Conservation (phyloP, 2,797 vertebrate genomes). For the Argya squamiceps region DNA sequence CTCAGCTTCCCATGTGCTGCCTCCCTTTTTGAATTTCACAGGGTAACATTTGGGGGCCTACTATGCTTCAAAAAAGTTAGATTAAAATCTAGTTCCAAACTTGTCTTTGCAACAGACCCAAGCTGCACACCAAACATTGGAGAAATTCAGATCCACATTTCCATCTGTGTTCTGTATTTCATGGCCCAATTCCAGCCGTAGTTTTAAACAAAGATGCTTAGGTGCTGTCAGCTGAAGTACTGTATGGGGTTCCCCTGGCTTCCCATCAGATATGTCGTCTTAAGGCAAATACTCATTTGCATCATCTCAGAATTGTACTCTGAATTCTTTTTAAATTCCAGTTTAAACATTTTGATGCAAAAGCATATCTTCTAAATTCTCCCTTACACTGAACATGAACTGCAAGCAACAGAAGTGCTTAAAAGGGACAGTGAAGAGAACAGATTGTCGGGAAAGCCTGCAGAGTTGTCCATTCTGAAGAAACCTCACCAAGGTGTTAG, state of each 20-base stretch:
- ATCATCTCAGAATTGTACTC: neutral
- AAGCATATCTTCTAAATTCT: neutral
- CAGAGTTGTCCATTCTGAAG: neutral
- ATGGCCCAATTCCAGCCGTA: neutral
- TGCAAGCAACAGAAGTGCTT: neutral
- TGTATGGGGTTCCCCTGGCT: neutral
- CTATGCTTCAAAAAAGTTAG: neutral
- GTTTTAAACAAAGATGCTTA: neutral
- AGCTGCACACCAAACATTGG: neutral
- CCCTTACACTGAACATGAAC: neutral
- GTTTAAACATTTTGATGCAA: neutral
- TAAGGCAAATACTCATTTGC: neutral
- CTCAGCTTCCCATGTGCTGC: neutral
- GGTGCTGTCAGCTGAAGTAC: neutral
- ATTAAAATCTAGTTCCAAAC: neutral
- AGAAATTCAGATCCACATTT: neutral
- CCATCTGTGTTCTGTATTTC: neutral
- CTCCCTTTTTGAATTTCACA: neutral
- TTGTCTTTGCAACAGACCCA: neutral
- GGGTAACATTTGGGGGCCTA: neutral
- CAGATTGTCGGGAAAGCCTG: neutral
- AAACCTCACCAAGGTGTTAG: neutral
- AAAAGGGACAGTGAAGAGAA: neutral
- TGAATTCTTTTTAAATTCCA: neutral
- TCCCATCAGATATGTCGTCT: neutral